A percentile compares a stretch with the other conserved stretches of the same genome.
Conservation (phyloP, 30 jellyfish, hydroid and myxozoan species). For the Sanderia malayensis region DNA sequence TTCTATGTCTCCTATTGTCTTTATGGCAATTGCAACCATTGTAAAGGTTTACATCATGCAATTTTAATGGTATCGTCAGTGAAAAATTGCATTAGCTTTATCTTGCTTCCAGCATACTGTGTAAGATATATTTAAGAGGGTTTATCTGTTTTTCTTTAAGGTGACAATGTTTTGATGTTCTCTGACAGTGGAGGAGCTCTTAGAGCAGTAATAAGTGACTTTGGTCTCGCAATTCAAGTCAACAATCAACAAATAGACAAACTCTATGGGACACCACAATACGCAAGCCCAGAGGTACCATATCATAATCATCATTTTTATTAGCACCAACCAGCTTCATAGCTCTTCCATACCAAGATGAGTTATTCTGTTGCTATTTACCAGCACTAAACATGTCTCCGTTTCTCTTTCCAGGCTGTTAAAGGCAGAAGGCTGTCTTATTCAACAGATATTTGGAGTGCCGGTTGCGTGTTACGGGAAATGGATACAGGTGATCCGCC, state of each 20-base stretch:
- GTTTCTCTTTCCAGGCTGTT: conserved; percentile 6
- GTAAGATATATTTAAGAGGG: no score
- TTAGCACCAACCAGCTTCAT: no score
- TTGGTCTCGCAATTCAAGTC: conserved; percentile 29
- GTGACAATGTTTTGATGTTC: conserved; percentile 33
- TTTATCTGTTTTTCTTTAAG: conserved; percentile 3
- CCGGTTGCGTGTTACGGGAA: conserved; percentile 42
- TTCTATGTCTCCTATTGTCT: no score
- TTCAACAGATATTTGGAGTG: conserved; percentile 47
- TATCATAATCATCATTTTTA: no score
- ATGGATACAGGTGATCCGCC: conserved; percentile 55
- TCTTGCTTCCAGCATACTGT: no score
- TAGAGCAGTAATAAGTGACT: conserved; percentile 43
- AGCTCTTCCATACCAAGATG: no score
- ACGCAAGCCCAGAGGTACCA: conserved; percentile 55
- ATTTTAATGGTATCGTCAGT: no score
- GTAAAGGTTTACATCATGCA: no score
- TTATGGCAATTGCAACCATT: no score
- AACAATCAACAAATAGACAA: background rate
- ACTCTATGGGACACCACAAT: conserved; percentile 32
- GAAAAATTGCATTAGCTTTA: no score
- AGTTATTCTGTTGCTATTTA: no score
- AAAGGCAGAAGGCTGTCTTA: background rate
- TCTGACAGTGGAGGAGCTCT: conserved; percentile 12
- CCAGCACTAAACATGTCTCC: no score